Conservation (phyloP, 2,113 vertebrate genomes). For the Acinonyx jubatus region DNA sequence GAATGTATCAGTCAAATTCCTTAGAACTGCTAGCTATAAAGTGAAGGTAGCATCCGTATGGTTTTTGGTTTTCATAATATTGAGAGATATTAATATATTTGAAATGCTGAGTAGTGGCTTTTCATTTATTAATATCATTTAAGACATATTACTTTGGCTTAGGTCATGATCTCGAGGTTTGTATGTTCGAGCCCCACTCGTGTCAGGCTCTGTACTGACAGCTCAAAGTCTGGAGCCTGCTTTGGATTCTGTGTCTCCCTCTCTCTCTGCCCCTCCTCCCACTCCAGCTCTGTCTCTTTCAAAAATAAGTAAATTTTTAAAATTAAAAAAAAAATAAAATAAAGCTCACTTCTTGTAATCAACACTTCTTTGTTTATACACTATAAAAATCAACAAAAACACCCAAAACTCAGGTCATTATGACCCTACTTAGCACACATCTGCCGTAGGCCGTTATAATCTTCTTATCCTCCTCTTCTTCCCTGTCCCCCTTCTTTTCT, state of each 20-base stretch:
- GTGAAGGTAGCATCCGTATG: not conserved
- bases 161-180: too few relatives aligned
- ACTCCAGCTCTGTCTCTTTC: too few relatives aligned
- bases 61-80: not conserved
- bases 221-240: too few relatives aligned
- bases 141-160: not conserved
- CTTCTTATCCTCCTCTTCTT: not conserved
- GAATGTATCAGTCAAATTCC: not conserved
- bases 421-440: not conserved
- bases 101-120: not conserved
- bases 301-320: too few relatives aligned
- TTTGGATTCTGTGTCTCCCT: too few relatives aligned
- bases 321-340: not conserved
- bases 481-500: not conserved
- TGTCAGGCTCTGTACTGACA: too few relatives aligned
- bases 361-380: not conserved
- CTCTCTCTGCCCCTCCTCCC: too few relatives aligned
- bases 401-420: accelerated
- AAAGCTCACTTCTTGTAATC: not conserved
- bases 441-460: accelerated
- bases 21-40: not conserved
- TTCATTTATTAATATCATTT: not conserved
- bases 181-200: too few relatives aligned
- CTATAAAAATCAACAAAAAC: accelerated
- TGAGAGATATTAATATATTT: not conserved